Conservation (phyloP, 2,888 invertebrate genomes). For the Harpagoxenus sublaevis region DNA sequence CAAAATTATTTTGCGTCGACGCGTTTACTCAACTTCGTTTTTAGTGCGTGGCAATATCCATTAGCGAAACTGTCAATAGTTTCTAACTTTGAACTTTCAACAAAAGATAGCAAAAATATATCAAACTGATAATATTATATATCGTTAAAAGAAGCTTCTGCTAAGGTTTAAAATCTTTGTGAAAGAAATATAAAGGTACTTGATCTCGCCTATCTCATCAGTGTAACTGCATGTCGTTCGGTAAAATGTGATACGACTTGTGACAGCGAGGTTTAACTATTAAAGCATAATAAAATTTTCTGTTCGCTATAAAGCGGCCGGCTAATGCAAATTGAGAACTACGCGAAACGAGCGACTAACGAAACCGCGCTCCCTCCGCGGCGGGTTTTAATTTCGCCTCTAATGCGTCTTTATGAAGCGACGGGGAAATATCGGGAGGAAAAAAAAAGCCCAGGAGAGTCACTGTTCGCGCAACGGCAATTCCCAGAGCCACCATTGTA, state of each 20-base stretch:
- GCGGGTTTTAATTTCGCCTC: conserved; percentile 50
- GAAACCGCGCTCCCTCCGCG: conserved; percentile 26
- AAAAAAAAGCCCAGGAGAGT: not conserved
- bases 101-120: no score
- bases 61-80: not conserved
- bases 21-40: not conserved
- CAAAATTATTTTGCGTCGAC: conserved; percentile 8
- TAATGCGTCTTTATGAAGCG: conserved; percentile 52
- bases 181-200: not conserved
- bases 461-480: conserved; percentile 3
- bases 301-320: not conserved
- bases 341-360: conserved; percentile 37
- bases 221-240: not conserved
- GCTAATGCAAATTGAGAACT: conserved; percentile 43
- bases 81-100: not conserved
- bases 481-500: conserved; percentile 10
- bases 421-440: conserved; percentile 43
- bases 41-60: not conserved
- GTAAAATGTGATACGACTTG: conserved; percentile 14
- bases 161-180: not conserved
- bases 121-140: no score
- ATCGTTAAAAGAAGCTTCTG: not conserved
- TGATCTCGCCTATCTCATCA: not conserved
- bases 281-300: conserved; percentile 34
- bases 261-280: conserved; percentile 13